Conservation (phyloP, 2,888 invertebrate genomes). For the Pherbina coryleti region DNA sequence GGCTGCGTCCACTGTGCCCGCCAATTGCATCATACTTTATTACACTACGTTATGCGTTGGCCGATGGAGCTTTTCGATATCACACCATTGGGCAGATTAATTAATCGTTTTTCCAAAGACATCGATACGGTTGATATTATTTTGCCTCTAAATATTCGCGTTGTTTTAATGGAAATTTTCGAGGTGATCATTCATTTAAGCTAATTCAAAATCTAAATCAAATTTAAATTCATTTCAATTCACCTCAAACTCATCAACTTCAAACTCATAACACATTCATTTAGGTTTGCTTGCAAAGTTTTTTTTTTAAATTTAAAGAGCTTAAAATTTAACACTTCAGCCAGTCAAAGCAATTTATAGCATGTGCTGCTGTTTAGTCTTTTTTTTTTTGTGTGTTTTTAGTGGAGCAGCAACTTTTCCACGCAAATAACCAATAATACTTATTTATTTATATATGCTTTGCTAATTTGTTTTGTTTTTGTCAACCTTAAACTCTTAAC, state of each 20-base stretch:
- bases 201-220: neutral
- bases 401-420: neutral
- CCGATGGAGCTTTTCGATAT: constrained; percentile 84
- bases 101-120: constrained; percentile 77
- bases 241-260: neutral
- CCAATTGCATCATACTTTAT: constrained; percentile 73
- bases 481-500: neutral
- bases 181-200: constrained; percentile 64
- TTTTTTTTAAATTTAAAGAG: too few species aligned
- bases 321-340: too few species aligned
- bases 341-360: too few species aligned
- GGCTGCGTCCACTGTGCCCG: constrained; percentile 73
- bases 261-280: constrained; percentile 8
- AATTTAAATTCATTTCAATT: neutral
- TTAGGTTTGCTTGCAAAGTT: neutral
- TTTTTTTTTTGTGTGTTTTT: neutral
- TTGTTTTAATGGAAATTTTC: constrained; percentile 66
- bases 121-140: constrained; percentile 73
- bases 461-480: neutral
- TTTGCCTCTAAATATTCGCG: constrained; percentile 69
- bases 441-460: too few species aligned
- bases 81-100: constrained; percentile 81
- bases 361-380: neutral
- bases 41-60: constrained; percentile 75
- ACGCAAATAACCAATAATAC: neutral